phyloP scores from a whole-genome alignment of 2,113 vertebrate genomes.

The Peromyscus leucopus region DNA sequence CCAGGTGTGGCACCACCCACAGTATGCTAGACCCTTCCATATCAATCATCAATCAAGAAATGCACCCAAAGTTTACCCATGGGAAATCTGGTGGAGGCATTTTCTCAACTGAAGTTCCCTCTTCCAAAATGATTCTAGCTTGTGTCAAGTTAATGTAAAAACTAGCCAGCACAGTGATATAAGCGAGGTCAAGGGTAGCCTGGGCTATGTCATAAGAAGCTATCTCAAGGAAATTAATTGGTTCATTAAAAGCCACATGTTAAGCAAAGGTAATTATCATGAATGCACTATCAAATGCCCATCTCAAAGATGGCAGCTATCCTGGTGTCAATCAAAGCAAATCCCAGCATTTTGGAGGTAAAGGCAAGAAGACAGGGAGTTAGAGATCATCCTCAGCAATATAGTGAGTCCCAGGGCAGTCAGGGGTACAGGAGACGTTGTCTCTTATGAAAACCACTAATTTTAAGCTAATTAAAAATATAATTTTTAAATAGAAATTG shows the following conservation, averaged over 20 bases:
- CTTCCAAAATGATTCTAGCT: background rate
- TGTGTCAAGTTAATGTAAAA: background rate
- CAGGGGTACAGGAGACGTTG: background rate
- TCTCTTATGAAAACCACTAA: background rate
- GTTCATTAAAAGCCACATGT: background rate
- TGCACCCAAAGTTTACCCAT: background rate
- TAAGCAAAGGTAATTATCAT: slow-evolving; percentile 3
- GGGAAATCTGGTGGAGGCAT: background rate
- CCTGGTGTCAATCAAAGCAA: slow-evolving; percentile 13
- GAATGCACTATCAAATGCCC: background rate
- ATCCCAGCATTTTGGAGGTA: background rate
- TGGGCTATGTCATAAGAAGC: background rate
- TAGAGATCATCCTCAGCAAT: background rate
- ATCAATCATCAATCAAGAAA: background rate
- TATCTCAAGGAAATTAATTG: background rate
- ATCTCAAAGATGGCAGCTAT: background rate
- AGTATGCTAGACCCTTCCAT: background rate
- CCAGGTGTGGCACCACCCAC: too few species aligned
- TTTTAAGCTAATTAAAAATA: background rate
- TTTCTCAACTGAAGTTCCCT: background rate
- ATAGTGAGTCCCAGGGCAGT: background rate
- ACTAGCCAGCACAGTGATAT: background rate
- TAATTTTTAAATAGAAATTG: background rate
- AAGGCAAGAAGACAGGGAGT: background rate
- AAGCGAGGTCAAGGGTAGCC: background rate